Evolutionary conservation across 2,113 vertebrate genomes (phyloP), one percentile per base, ranked within the genome.

Genomic region (Poeciliopsis prolifica): DNA sequence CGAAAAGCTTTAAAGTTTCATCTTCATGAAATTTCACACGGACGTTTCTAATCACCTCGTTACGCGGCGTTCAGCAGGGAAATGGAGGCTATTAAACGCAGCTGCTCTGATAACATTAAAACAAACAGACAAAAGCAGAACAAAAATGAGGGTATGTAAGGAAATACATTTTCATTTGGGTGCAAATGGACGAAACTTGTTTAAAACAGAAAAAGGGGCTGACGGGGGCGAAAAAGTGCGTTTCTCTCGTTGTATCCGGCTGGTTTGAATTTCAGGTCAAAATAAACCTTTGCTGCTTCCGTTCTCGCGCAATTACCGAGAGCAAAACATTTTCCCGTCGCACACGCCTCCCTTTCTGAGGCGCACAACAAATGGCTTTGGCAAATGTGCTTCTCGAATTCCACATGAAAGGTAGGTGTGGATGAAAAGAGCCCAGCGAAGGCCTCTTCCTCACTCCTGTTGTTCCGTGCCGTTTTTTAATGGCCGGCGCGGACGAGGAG

Each of bases 121-220:
- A 37, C 10, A 37, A 12, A 37, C 2, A 29, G 42, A 72, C 17
- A 22, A 69, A 79, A 70, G 70, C 14, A 5, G 51, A 42, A 69
- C 28, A 33, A 10, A 63, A 70, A 22, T 61, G 68, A 80, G 68
- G 42, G 8, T 44, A 24, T 69, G 51, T 75, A 37, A 48, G 74
- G 75, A 75, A 81, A 75, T 60, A 76, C 79, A 78, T 63, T 42
- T 60, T 54, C 33, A 72, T 35, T 60, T 13, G 19, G 77, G 68
- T 74, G 61, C 17, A 72, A 80, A 61, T 14, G 33, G 62, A 70
- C 61, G 33, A 60, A 84, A 75, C 69, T 79, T 77, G 82, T 87
- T 76, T 48, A 48, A 48, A 88, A 73, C 80, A 74, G 15, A 31
- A 31, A 31, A 31, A 3, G 1, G 0, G 12, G 3, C 13, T 13